Conservation (phyloP, 2,888 invertebrate species). For the Agrochola macilenta region DNA sequence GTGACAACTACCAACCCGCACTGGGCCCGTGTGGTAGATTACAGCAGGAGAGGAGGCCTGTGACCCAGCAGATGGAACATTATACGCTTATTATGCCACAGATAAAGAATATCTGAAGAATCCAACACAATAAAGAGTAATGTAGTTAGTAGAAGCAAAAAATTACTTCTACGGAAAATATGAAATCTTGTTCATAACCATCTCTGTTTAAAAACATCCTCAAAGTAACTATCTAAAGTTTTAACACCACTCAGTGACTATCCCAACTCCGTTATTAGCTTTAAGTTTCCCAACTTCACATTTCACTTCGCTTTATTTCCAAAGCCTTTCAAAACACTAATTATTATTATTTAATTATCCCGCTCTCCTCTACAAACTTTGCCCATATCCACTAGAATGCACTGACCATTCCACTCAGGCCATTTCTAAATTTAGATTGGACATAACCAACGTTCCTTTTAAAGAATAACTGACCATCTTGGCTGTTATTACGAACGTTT, state of each 20-base stretch:
- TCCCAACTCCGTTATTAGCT: conserved; percentile 7
- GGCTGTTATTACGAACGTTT: conserved; percentile 72
- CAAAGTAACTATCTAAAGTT: conserved; percentile 24
- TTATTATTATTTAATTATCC: conserved; percentile 43
- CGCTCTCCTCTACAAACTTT: conserved; percentile 49
- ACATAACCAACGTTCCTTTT: conserved; percentile 81
- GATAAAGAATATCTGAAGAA: background rate
- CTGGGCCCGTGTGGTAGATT: too few species aligned
- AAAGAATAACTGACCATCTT: conserved; percentile 77
- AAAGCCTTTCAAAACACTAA: conserved; percentile 27
- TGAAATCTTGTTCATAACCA: background rate
- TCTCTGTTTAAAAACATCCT: background rate
- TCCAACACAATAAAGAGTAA: background rate
- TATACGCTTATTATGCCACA: too few species aligned
- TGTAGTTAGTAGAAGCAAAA: background rate
- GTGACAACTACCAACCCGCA: too few species aligned
- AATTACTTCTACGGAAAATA: background rate
- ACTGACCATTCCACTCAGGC: conserved; percentile 73
- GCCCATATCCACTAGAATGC: conserved; percentile 69
- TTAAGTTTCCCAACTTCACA: conserved; percentile 32
- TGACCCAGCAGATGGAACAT: too few species aligned
- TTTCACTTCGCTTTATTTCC: conserved; percentile 14
- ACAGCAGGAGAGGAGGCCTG: too few species aligned
- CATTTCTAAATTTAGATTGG: conserved; percentile 84
- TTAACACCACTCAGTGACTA: conserved; percentile 7